phyloP scores from a whole-genome alignment of 2,113 vertebrate species.

The Brienomyrus longianalis region DNA sequence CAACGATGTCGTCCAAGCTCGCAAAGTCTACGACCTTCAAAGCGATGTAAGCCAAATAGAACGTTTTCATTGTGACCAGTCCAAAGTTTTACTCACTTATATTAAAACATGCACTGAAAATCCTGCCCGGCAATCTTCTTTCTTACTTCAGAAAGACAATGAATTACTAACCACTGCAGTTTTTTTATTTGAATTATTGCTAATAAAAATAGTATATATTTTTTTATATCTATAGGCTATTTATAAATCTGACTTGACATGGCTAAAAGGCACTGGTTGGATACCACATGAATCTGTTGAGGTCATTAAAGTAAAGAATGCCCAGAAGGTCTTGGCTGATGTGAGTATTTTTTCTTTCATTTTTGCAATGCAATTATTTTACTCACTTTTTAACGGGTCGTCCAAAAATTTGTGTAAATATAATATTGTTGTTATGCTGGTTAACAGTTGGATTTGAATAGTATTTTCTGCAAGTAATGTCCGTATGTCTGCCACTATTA shows the following conservation, averaged over 20 bases:
- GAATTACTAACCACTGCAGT: neutral
- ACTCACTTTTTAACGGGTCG: neutral
- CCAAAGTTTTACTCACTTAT: neutral
- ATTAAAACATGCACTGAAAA: neutral
- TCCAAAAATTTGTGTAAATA: neutral
- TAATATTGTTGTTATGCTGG: neutral
- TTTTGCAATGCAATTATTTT: neutral
- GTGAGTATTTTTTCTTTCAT: conserved; percentile 46
- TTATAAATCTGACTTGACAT: conserved; percentile 88
- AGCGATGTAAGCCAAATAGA: conserved; percentile 66
- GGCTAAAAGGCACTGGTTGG: conserved; percentile 92
- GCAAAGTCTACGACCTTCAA: conserved; percentile 63
- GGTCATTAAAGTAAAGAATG: conserved; percentile 76
- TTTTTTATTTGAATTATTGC: neutral
- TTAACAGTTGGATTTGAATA: neutral
- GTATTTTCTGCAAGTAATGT: neutral
- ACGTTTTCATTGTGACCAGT: neutral
- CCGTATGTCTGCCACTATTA: conserved; percentile 21
- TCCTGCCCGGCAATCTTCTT: neutral
- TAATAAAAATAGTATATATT: neutral
- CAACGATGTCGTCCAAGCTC: conserved; percentile 70
- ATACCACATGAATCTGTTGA: conserved; percentile 75
- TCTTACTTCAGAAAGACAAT: neutral
- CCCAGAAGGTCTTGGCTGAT: conserved; percentile 70
- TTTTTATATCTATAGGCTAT: conserved; percentile 58